These are phyloP conservation scores for Melinopterus prodromus DNA, from an alignment of 2,888 invertebrate genomes.

Conservation along the genomic window DNA sequence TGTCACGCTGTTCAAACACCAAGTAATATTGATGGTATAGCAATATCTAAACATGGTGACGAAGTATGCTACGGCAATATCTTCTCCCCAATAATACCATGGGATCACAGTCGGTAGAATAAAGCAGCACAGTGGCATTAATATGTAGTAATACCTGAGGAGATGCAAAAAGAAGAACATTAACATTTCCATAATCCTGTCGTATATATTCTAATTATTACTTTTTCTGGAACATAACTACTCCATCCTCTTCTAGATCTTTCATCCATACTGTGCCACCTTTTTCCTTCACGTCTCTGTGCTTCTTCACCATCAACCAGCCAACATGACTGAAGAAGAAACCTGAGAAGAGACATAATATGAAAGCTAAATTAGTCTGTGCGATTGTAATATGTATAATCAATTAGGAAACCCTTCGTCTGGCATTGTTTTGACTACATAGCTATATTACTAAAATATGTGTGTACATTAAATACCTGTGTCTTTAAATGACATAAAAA, in stretches of 20 bases:
- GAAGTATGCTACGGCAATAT: constrained; percentile 77
- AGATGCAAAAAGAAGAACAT: neutral
- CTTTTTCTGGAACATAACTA: constrained; percentile 88
- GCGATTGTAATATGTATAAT: too few relatives aligned
- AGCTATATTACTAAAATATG: too few relatives aligned
- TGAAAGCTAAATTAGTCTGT: too few relatives aligned
- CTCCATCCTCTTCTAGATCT: constrained; percentile 85
- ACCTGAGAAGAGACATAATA: neutral
- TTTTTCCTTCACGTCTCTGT: constrained; percentile 85
- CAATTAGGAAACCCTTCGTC: too few relatives aligned
- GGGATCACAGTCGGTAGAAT: constrained; percentile 81
- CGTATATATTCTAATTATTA: constrained; percentile 58
- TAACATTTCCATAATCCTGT: neutral
- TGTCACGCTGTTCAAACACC: constrained; percentile 93
- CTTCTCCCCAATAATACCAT: constrained; percentile 84
- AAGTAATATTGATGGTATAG: constrained; percentile 88
- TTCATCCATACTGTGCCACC: constrained; percentile 86
- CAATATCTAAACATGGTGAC: constrained; percentile 86
- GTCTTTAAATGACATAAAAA: too few relatives aligned
- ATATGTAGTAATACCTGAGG: constrained; percentile 55
- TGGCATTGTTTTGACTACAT: too few relatives aligned
- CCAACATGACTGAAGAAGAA: constrained; percentile 97
- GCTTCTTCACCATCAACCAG: constrained; percentile 89
- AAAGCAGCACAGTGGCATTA: constrained; percentile 67
- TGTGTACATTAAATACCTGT: too few relatives aligned